These are phyloP conservation scores for Etheostoma cragini DNA, from an alignment of 2,113 vertebrate genomes.

Conservation along the genomic window DNA sequence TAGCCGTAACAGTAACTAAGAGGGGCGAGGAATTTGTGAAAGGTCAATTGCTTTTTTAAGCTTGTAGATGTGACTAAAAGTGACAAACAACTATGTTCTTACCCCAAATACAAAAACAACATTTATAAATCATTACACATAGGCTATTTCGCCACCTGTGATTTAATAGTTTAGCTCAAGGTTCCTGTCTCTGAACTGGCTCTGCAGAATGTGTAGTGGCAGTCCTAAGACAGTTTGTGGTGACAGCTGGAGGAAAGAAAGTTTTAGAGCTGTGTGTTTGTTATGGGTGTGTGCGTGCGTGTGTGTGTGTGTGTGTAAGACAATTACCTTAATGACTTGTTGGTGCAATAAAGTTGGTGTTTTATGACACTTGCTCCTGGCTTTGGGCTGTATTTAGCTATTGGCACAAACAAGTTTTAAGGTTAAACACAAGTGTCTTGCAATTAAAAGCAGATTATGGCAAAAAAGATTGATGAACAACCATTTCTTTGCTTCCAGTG, in stretches of 20 bases:
- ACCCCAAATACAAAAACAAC: slow-evolving; percentile 6
- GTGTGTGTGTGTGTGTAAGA: slow-evolving; percentile 30
- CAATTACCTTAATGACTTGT: slow-evolving; percentile 70
- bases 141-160: slow-evolving; percentile 2
- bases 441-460: slow-evolving; percentile 44
- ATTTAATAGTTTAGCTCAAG: slow-evolving; percentile 59
- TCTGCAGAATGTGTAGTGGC: slow-evolving; percentile 41
- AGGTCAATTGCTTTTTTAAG: slow-evolving; percentile 2
- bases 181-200: slow-evolving; percentile 31
- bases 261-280: slow-evolving; percentile 36
- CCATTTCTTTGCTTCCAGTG: slow-evolving; percentile 31
- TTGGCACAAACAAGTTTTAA: slow-evolving; percentile 51
- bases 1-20: background rate
- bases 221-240: slow-evolving; percentile 47
- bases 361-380: slow-evolving; percentile 56
- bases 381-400: slow-evolving; percentile 52
- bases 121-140: background rate
- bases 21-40: background rate
- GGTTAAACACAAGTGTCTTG: slow-evolving; percentile 45
- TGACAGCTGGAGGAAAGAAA: slow-evolving; percentile 27
- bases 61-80: background rate
- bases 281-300: slow-evolving; percentile 16
- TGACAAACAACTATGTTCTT: background rate
- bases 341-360: slow-evolving; percentile 66
- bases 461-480: slow-evolving; percentile 51